These are phyloP conservation scores for Arvicanthis niloticus DNA, from an alignment of 2,113 vertebrate species.

Conservation along the genomic window DNA sequence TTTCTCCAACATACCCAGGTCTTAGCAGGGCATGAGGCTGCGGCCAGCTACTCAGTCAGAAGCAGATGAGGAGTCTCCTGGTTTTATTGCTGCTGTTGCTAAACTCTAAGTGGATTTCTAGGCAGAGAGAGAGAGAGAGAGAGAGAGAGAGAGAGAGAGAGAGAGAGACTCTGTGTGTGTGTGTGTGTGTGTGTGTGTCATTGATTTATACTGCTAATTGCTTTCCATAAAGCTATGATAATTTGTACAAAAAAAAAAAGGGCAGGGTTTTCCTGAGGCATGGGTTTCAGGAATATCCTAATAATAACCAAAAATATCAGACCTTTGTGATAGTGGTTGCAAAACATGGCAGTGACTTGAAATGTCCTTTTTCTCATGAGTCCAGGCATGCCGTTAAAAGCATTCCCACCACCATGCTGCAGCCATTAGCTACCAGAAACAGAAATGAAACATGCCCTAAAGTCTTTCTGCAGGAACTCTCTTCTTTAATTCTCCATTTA, in stretches of 20 bases:
- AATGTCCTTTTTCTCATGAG: not conserved
- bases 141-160: not conserved
- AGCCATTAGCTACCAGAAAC: not conserved
- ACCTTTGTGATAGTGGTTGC: not conserved
- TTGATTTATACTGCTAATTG: slow-evolving; percentile 17
- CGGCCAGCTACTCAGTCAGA: not conserved
- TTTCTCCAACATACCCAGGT: not conserved
- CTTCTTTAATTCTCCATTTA: slow-evolving; percentile 23
- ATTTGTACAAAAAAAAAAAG: slow-evolving; percentile 29
- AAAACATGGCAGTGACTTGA: slow-evolving; percentile 8
- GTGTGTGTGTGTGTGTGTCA: not conserved
- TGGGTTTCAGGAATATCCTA: not conserved
- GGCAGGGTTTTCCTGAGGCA: not conserved
- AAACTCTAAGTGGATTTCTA: slow-evolving; percentile 55
- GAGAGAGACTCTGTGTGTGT: not conserved
- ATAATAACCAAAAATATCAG: slow-evolving; percentile 25
- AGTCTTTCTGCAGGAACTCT: not conserved
- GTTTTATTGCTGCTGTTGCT: not conserved
- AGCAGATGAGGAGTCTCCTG: not conserved
- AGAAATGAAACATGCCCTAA: not conserved
- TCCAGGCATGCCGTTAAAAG: not conserved
- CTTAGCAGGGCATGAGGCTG: not conserved
- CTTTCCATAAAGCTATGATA: slow-evolving; percentile 48
- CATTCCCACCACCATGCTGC: not conserved
- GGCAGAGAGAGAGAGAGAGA: not conserved